Evolutionary conservation across 2,888 invertebrate species (phyloP), one percentile per base, ranked within the genome.

Genomic region (Pseudococcus jackbeardsleyi): DNA sequence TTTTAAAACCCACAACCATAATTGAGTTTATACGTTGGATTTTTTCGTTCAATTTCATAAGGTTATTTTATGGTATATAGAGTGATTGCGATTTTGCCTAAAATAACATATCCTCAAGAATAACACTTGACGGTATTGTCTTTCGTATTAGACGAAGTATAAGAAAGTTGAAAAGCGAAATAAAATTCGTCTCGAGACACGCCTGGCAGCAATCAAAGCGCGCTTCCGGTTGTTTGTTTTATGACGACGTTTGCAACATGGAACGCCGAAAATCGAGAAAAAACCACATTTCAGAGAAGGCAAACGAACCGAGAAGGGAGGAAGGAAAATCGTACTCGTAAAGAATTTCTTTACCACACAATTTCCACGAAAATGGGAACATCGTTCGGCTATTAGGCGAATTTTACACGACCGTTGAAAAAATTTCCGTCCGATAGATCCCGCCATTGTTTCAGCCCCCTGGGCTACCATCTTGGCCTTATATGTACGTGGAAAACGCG

Each of bases 211-310:
- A 84, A 54, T 84, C 50, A 84, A 48, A 84, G 42, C 42, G 19
- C 50, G 48, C 84, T 84, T 84, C 84, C 84, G 84, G 84, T 48
- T 84, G 42, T 84, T 84, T 84, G 50, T 84, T 84, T 84, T 84
- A 84, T 33, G 84, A 84, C 54, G 84, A 46, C 79, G 39, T 79
- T 42, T 42, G 42, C 42, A 42, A 79, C 19, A 42, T 79, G 42
- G 79, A 79, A 46, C 68, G 11, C 33, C 68, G 15, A 64, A 72
- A 72, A 26, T 26, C 12, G 33, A 72, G 33, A 72, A 72, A 72
- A 72, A 72, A 72, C 68, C 15, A 72, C 5, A 22, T 72, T 15
- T 33, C 19, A 19, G 59, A 19, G 19, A 59, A 59, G 19, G 26
- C 26, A 3, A 59, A 59, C 59, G 19, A 19, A 54, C 17, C 54